These are phyloP conservation scores for Allolobophora icterica DNA, from an alignment of 2,888 invertebrate genomes.

Conservation along the genomic window DNA sequence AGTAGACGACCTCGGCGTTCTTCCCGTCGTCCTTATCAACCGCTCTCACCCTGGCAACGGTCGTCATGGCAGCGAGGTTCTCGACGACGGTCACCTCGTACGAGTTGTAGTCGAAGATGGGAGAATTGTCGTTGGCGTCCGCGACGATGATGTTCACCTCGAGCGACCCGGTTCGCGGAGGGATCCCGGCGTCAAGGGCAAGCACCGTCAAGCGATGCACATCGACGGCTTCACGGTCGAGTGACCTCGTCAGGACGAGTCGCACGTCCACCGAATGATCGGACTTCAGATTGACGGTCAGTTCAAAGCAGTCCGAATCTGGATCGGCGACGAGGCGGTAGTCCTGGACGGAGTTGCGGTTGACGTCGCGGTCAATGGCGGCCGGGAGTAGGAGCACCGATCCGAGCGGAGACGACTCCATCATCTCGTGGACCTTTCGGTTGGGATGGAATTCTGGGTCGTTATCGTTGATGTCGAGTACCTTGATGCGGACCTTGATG, in stretches of 20 bases:
- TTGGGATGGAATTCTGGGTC: constrained; percentile 44
- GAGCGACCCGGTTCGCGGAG: constrained; percentile 43
- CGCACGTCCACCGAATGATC: constrained; percentile 41
- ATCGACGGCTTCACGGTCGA: constrained; percentile 45
- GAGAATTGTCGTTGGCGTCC: constrained; percentile 48
- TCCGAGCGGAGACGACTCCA: constrained; percentile 43
- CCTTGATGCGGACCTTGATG: constrained; percentile 45
- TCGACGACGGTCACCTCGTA: constrained; percentile 46
- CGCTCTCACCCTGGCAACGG: constrained; percentile 46
- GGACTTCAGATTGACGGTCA: constrained; percentile 36
- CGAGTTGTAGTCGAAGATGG: constrained; percentile 40
- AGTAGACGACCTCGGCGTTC: constrained; percentile 44
- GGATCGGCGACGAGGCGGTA: constrained; percentile 35
- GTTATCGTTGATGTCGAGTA: constrained; percentile 49
- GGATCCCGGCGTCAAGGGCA: constrained; percentile 85
- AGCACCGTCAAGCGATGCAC: constrained; percentile 78
- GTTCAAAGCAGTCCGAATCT: constrained; percentile 34
- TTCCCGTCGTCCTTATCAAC: constrained; percentile 46
- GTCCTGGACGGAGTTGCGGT: constrained; percentile 36
- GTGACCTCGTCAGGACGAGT: constrained; percentile 33
- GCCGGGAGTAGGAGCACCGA: constrained; percentile 41
- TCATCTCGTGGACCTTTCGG: constrained; percentile 38
- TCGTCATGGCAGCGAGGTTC: constrained; percentile 39
- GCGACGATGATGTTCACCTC: constrained; percentile 43
- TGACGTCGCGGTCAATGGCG: constrained; percentile 44